Percentiles rank a stretch among this genome's conserved stretches.
Evolutionary conservation across 2,797 vertebrate species (phyloP).

Genomic region (Anguilla pacifica): DNA sequence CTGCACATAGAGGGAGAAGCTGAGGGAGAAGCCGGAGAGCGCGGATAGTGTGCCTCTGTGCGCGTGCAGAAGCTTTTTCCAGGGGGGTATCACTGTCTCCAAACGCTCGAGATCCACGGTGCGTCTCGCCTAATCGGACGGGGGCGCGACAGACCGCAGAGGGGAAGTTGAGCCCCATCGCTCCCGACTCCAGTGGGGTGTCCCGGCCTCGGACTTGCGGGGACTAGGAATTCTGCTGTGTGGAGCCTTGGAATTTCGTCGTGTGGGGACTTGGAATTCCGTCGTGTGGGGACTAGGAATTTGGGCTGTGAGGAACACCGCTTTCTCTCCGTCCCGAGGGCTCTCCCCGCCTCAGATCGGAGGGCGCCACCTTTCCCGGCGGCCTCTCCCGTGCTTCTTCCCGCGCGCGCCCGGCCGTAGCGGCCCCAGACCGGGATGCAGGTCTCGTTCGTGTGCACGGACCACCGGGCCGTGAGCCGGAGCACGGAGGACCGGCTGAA

Average conservation of each 20-base stretch:
- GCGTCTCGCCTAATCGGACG: neutral
- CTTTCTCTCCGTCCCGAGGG: neutral
- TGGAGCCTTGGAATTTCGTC: conserved; percentile 11
- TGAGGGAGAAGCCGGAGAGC: conserved; percentile 42
- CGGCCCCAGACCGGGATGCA: conserved; percentile 76
- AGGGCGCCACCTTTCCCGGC: neutral
- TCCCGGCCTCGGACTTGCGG: conserved; percentile 30
- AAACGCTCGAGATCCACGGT: neutral
- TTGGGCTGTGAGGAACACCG: conserved; percentile 29
- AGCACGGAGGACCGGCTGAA: conserved; percentile 87
- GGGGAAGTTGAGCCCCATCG: neutral
- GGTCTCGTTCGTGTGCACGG: conserved; percentile 94
- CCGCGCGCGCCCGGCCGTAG: conserved; percentile 11
- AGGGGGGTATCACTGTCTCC: neutral
- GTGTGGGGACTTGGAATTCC: conserved; percentile 30
- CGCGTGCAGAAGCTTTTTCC: neutral
- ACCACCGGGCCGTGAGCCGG: conserved; percentile 90
- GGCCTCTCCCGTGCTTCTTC: conserved; percentile 19
- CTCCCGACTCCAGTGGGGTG: conserved; percentile 1
- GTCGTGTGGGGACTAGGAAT: conserved; percentile 31
- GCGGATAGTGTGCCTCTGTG: neutral
- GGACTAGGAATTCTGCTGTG: neutral
- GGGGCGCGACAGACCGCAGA: neutral
- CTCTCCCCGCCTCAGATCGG: neutral
- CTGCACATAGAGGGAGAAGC: conserved; percentile 42